Conservation (phyloP, 2,797 vertebrate genomes). For the Takifugu rubripes region DNA sequence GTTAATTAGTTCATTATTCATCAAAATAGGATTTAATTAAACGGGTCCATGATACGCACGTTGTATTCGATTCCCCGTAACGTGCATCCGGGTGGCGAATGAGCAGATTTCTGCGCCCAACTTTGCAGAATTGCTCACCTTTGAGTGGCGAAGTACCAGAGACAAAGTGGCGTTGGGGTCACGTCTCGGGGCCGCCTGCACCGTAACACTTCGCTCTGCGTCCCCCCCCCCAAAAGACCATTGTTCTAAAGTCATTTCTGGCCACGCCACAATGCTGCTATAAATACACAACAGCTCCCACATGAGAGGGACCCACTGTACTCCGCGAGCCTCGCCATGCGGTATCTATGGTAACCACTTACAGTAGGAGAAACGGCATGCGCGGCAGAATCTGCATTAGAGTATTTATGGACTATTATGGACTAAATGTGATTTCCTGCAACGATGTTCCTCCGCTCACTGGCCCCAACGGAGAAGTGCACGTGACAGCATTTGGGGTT, state of each 20-base stretch:
- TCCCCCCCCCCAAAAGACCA: conserved; percentile 32
- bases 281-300: conserved; percentile 71
- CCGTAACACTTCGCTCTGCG: neutral
- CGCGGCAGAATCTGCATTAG: conserved; percentile 24
- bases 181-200: neutral
- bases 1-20: conserved; percentile 70
- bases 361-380: conserved; percentile 65
- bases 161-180: too few relatives aligned
- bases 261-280: conserved; percentile 62
- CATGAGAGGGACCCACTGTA: conserved; percentile 70
- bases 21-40: conserved; percentile 68
- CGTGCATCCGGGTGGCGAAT: conserved; percentile 22
- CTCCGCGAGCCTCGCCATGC: conserved; percentile 65
- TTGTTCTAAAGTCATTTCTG: conserved; percentile 63
- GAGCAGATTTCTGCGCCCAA: conserved; percentile 32
- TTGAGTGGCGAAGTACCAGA: conserved; percentile 3
- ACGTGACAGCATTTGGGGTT: neutral
- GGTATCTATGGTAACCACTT: conserved; percentile 75
- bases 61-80: conserved; percentile 33
- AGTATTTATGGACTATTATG: conserved; percentile 24
- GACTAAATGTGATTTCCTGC: conserved; percentile 34
- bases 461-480: conserved; percentile 15
- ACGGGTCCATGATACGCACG: conserved; percentile 52
- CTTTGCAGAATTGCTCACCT: conserved; percentile 41
- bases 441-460: conserved; percentile 7